phyloP scores from a whole-genome alignment of 2,113 vertebrate species.

The Melanotaenia duboulayi region DNA sequence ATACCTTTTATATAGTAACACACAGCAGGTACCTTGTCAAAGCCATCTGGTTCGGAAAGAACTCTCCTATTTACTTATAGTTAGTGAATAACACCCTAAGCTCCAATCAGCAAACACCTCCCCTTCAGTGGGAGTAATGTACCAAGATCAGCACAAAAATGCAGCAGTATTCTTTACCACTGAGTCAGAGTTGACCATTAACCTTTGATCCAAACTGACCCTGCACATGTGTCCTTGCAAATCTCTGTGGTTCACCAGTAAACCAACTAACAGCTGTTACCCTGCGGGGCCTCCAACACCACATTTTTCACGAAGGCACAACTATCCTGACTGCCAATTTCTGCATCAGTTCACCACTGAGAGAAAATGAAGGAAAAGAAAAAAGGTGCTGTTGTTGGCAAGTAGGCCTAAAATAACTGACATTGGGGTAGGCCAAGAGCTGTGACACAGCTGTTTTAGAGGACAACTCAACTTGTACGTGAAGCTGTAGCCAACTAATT shows the following conservation, averaged over 20 bases:
- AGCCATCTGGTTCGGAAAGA: conserved; percentile 42
- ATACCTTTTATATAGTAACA: conserved; percentile 26
- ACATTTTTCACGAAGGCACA: conserved; percentile 68
- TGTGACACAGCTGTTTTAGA: conserved; percentile 80
- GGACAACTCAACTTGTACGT: conserved; percentile 63
- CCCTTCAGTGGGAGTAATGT: conserved; percentile 63
- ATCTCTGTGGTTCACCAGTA: conserved; percentile 43
- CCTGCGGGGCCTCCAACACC: conserved; percentile 49
- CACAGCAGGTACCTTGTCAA: conserved; percentile 40
- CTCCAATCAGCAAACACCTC: conserved; percentile 65
- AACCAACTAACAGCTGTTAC: conserved; percentile 72
- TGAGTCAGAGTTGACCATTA: conserved; percentile 71
- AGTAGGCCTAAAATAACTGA: conserved; percentile 73
- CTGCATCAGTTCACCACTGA: conserved; percentile 61
- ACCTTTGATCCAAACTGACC: conserved; percentile 62
- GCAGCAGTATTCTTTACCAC: conserved; percentile 34
- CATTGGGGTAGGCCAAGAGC: conserved; percentile 59
- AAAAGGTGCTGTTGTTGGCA: conserved; percentile 72
- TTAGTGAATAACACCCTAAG: conserved; percentile 50
- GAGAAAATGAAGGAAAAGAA: background rate
- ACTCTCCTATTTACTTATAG: conserved; percentile 66
- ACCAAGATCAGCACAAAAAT: conserved; percentile 42
- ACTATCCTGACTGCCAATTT: conserved; percentile 61
- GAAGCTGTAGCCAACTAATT: conserved; percentile 71
- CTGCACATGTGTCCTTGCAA: conserved; percentile 53